Base-by-base conservation (phyloP, 2,797 vertebrate species). In the Cynopterus sphinx region DNA sequence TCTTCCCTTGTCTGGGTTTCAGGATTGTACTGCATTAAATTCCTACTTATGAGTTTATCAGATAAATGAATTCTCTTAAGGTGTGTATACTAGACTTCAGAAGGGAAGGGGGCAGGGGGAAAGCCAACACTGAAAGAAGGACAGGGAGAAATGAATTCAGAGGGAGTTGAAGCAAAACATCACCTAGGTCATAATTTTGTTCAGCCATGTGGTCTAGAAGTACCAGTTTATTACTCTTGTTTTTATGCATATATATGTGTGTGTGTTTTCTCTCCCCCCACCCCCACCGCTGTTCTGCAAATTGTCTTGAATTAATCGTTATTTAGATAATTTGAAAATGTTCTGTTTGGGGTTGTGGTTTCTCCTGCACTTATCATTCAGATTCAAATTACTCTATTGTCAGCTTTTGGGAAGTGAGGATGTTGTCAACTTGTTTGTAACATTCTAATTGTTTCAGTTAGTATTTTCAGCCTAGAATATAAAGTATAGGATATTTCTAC, bases 291-390 rank as follows among this genome's bases (percentile, higher is more conserved):
- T 49, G 31, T 51, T 91, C 1, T 41, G 28, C 5, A 93, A 17
- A 28, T 15, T 91, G 9, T 85, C 46, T 96, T 75, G 8, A 87
- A 65, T 70, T 75, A 53, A 77, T 63, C 43, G 36, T n/a, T 93
- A 24, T 74, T 97, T 19, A 77, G 49, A 79, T 75, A 33, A 87
- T 65, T 88, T 59, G 24, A 94, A 91, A 63, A 84, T 57, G 51
- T 93, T 81, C 39, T 2, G 1, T 63, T 82, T 84, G 77, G n/a
- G 1, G 3, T 46, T 85, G 1, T 73, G 16, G 67, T 89, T 19
- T 49, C 43, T 53, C 51, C 31, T 75, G 28, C 39, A 39, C 33
- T 59, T 43, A 41, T 79, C 22, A 65, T 2, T 84, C 39, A 15
- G 4, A n/a, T 87, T 89, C 85, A 57, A 59, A 3, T 94, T 70